Percentiles rank a stretch among this genome's conserved stretches.
phyloP scores from a whole-genome alignment of 2,888 invertebrate genomes.

The Eilema caniola region DNA sequence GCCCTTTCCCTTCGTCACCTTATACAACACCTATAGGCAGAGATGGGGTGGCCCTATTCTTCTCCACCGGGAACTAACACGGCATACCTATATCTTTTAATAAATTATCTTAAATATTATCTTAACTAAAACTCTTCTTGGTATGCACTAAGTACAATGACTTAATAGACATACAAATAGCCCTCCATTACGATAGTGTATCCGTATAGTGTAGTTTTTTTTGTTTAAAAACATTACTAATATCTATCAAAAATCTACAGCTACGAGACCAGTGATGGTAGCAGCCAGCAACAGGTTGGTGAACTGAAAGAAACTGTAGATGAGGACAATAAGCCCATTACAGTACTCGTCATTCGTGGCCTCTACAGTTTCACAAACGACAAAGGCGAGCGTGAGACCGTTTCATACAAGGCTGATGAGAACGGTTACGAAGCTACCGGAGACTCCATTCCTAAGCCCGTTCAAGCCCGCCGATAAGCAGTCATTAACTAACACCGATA shows the following conservation, averaged over 20 bases:
- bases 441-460: constrained; percentile 85
- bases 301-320: constrained; percentile 74
- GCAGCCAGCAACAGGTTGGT: constrained; percentile 83
- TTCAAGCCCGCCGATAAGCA: constrained; percentile 55
- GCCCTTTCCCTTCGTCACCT: too few species aligned
- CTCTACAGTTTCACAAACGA: constrained; percentile 85
- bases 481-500: background rate
- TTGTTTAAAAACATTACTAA: too few species aligned
- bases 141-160: background rate
- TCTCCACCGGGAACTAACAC: too few species aligned
- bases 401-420: constrained; percentile 88
- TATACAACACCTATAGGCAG: too few species aligned
- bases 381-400: constrained; percentile 83
- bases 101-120: too few species aligned
- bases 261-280: constrained; percentile 88
- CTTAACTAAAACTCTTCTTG: background rate
- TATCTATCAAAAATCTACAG: constrained; percentile 3
- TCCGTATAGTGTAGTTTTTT: too few species aligned
- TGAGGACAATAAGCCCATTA: constrained; percentile 86
- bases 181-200: background rate
- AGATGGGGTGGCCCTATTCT: too few species aligned
- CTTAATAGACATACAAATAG: background rate
- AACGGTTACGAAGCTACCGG: constrained; percentile 88
- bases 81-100: too few species aligned
- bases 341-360: constrained; percentile 87